Conservation (phyloP, 2,888 invertebrate species). For the Steinernema scapterisci region DNA sequence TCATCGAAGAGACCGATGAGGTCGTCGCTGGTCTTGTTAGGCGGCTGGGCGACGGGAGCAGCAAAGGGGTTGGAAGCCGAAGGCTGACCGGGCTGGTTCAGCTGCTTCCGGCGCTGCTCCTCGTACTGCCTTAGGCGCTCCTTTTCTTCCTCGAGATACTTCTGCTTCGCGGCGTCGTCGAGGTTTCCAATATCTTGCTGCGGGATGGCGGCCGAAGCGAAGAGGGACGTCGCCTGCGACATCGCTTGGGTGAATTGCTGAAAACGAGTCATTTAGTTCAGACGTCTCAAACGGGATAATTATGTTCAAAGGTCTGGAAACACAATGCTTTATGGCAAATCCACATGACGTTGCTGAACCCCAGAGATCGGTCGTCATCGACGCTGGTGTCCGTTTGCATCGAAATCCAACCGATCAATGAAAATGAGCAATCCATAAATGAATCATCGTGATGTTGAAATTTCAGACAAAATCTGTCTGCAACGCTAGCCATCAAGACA, state of each 20-base stretch:
- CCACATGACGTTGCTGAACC: no score
- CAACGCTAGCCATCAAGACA: no score
- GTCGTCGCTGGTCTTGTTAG: slow-evolving; percentile 21
- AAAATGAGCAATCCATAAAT: no score
- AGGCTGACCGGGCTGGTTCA: slow-evolving; percentile 31
- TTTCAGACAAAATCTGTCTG: no score
- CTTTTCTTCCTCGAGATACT: slow-evolving; percentile 92
- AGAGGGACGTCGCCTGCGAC: slow-evolving; percentile 38
- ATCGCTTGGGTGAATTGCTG: slow-evolving; percentile 35
- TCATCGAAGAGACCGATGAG: slow-evolving; percentile 19
- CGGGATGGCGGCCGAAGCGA: background rate
- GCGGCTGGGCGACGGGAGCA: background rate
- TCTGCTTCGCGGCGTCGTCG: slow-evolving; percentile 83
- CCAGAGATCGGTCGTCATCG: no score
- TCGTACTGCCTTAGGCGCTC: slow-evolving; percentile 77
- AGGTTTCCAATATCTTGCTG: slow-evolving; percentile 70
- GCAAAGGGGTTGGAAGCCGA: slow-evolving; percentile 37
- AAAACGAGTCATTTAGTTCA: no score
- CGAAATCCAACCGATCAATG: no score
- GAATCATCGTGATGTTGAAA: no score
- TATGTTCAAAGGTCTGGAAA: no score
- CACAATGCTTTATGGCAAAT: no score
- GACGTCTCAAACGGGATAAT: no score
- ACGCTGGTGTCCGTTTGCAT: no score
- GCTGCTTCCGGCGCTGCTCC: slow-evolving; percentile 51